phyloP scores from a whole-genome alignment of 2,113 vertebrate genomes.

The Lepus timidus region DNA sequence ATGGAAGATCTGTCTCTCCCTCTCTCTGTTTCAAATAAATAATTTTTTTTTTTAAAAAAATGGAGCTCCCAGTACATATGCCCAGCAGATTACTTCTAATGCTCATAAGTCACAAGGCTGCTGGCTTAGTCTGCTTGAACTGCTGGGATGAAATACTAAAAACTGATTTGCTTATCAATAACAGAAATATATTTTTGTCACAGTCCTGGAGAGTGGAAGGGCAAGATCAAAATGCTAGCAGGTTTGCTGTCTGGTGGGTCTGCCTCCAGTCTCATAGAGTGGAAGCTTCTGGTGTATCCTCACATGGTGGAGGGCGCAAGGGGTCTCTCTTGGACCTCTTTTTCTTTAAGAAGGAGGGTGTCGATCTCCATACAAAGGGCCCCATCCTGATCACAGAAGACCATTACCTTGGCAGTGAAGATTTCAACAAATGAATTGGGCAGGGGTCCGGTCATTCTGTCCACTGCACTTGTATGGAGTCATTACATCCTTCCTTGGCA shows the following conservation, averaged over 20 bases:
- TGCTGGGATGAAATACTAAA: not conserved
- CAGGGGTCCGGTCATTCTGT: not conserved
- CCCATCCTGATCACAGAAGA: not conserved
- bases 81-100: not conserved
- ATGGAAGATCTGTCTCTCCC: too few species aligned
- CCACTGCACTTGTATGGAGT: too few species aligned
- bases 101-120: not conserved
- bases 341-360: not conserved
- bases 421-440: not conserved
- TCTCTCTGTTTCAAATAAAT: too few species aligned
- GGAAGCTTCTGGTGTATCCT: not conserved
- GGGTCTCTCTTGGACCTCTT: not conserved
- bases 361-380: not conserved
- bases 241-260: not conserved
- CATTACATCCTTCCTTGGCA: not conserved
- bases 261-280: not conserved
- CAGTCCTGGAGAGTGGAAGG: not conserved
- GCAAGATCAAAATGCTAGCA: too few species aligned
- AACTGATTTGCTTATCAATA: not conserved
- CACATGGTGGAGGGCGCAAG: accelerated
- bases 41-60: too few species aligned
- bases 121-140: not conserved
- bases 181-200: not conserved
- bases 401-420: not conserved
- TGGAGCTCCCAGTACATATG: not conserved